These are phyloP conservation scores for Platypus cylindrus DNA, from an alignment of 2,888 invertebrate genomes.

Conservation along the genomic window DNA sequence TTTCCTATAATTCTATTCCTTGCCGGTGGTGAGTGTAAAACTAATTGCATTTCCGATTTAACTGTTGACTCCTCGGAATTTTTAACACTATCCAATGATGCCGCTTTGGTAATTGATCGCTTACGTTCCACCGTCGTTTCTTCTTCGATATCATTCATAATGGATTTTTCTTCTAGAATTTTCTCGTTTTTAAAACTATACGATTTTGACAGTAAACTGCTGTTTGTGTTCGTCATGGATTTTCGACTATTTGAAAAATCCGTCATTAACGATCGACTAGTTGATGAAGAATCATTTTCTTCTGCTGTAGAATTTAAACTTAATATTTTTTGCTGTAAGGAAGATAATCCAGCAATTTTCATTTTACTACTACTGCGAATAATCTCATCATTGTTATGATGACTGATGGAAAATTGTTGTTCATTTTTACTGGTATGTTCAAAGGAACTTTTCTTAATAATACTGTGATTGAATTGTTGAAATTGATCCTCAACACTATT, in stretches of 20 bases:
- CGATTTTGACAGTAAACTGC: conserved; percentile 57
- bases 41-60: conserved; percentile 10
- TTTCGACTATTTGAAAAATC: conserved; percentile 37
- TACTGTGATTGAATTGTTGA: no score
- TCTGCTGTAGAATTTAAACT: conserved; percentile 33
- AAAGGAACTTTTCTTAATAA: neutral
- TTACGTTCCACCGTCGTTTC: conserved; percentile 15
- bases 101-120: conserved; percentile 25
- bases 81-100: conserved; percentile 46
- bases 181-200: conserved; percentile 53
- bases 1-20: no score
- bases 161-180: conserved; percentile 22
- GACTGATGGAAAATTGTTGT: conserved; percentile 1
- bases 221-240: no score
- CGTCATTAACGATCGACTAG: conserved; percentile 32
- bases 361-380: conserved; percentile 23
- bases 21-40: conserved; percentile 7
- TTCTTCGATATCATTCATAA: conserved; percentile 11
- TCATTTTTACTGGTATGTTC: conserved; percentile 2
- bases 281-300: conserved; percentile 21
- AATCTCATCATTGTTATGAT: conserved; percentile 10
- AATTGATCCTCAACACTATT: no score
- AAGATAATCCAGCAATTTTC: conserved; percentile 40
- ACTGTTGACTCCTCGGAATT: conserved; percentile 38
- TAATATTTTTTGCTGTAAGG: conserved; percentile 42